Evolutionary conservation across 1,140 invertebrate species (phyloP).

Genomic region (Philotrypesis tridentata): DNA sequence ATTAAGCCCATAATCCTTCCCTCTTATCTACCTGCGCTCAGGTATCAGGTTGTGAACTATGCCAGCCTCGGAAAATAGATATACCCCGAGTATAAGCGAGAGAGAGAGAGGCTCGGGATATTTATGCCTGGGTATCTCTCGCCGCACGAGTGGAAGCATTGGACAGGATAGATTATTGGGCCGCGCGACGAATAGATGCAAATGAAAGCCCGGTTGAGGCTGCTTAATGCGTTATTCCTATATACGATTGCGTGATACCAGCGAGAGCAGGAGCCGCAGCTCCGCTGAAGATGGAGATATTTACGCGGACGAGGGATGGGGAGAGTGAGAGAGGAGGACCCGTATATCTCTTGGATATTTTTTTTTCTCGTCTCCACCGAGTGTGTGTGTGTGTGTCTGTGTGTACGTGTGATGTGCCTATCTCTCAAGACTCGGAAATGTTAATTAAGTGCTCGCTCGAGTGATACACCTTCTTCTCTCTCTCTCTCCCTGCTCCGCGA

Average conservation of each 20-base stretch:
- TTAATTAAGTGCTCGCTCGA: conserved; percentile 40
- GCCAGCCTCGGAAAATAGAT: neutral
- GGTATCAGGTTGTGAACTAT: conserved; percentile 11
- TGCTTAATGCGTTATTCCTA: neutral
- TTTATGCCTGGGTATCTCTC: conserved; percentile 31
- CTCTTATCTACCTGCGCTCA: neutral
- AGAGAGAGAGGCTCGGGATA: too few species aligned
- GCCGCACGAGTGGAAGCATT: neutral
- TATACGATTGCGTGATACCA: neutral
- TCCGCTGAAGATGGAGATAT: conserved; percentile 27
- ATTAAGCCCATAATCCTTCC: neutral
- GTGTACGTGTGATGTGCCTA: neutral
- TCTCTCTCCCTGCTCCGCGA: too few species aligned
- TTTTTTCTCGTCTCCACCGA: too few species aligned
- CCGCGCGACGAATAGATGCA: conserved; percentile 6
- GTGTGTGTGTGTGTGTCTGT: neutral
- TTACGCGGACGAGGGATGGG: neutral
- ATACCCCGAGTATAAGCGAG: conserved; percentile 20
- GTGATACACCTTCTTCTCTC: conserved; percentile 2
- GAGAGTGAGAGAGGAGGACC: neutral
- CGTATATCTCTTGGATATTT: conserved; percentile 1
- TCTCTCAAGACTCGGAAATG: conserved; percentile 32
- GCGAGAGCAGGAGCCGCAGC: neutral
- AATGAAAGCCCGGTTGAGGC: too few species aligned
- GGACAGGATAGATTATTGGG: conserved; percentile 32